phyloP scores from a whole-genome alignment of 2,888 invertebrate genomes.

The Oscheius sp. region DNA sequence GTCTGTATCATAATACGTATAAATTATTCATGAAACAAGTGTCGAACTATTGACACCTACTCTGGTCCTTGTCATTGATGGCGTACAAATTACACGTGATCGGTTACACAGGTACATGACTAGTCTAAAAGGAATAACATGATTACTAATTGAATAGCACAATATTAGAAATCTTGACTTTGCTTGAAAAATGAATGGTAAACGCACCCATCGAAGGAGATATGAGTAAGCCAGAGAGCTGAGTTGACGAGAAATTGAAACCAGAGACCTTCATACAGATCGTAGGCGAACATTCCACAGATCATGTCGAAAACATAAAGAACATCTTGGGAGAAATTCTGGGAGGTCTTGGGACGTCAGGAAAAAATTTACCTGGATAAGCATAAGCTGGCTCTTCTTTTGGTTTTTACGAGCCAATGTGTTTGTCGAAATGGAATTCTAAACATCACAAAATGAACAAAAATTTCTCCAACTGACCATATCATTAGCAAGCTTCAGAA shows the following conservation, averaged over 20 bases:
- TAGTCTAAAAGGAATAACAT: background rate
- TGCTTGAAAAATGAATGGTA: too few species aligned
- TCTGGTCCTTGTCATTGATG: background rate
- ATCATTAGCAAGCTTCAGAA: background rate
- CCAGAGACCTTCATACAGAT: background rate
- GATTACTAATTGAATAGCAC: background rate
- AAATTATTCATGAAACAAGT: background rate
- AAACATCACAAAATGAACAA: too few species aligned
- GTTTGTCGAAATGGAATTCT: background rate
- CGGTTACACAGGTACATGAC: constrained; percentile 1
- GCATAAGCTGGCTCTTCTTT: background rate
- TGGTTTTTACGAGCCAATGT: background rate
- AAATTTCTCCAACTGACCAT: constrained; percentile 1
- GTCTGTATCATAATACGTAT: background rate
- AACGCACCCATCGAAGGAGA: constrained; percentile 6
- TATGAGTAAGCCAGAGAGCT: background rate
- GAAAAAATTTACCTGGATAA: background rate
- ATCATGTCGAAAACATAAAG: constrained; percentile 5
- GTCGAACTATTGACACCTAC: background rate
- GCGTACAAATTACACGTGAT: background rate
- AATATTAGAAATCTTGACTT: too few species aligned
- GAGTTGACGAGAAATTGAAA: background rate
- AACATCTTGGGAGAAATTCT: background rate
- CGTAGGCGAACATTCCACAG: background rate
- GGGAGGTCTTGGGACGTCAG: background rate